A percentile compares a stretch with the other conserved stretches of the same genome.
Conservation (phyloP, 1,140 invertebrate genomes). For the Eupristina koningsbergeri region DNA sequence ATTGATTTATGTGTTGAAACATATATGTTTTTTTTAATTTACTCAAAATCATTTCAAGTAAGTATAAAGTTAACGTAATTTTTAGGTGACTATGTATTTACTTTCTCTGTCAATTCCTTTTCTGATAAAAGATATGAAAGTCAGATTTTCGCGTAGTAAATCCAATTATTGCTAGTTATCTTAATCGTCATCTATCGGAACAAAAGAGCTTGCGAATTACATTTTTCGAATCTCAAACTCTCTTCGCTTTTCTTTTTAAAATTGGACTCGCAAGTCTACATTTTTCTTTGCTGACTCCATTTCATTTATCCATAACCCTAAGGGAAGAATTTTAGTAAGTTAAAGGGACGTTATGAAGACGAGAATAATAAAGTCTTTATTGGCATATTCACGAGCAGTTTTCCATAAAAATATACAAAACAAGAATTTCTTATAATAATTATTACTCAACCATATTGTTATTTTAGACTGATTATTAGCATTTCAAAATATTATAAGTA, state of each 20-base stretch:
- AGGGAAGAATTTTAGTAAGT: conserved; percentile 46
- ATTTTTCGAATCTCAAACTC: conserved; percentile 26
- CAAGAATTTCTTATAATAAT: conserved; percentile 45
- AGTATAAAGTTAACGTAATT: not conserved
- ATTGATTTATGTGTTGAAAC: too few species aligned
- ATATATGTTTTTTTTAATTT: too few species aligned
- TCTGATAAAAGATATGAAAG: conserved; percentile 17
- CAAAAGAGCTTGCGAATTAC: conserved; percentile 21
- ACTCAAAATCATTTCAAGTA: too few species aligned
- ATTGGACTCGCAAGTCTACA: conserved; percentile 9
- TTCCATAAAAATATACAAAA: too few species aligned
- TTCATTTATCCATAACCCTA: conserved; percentile 60
- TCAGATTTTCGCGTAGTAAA: conserved; percentile 32
- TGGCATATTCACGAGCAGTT: too few species aligned
- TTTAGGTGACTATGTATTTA: not conserved
- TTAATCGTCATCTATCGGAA: conserved; percentile 36
- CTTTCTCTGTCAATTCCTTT: not conserved
- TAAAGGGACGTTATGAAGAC: conserved; percentile 19
- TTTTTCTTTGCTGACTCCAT: conserved; percentile 53
- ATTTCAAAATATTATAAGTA: too few species aligned
- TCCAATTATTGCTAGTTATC: conserved; percentile 47
- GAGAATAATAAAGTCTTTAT: conserved; percentile 53
- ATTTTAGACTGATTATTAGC: too few species aligned
- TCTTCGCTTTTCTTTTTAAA: conserved; percentile 26
- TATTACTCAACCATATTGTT: conserved; percentile 8